Conservation (phyloP, 64 coral and sea anemone species). For the Trachythela sp. region DNA sequence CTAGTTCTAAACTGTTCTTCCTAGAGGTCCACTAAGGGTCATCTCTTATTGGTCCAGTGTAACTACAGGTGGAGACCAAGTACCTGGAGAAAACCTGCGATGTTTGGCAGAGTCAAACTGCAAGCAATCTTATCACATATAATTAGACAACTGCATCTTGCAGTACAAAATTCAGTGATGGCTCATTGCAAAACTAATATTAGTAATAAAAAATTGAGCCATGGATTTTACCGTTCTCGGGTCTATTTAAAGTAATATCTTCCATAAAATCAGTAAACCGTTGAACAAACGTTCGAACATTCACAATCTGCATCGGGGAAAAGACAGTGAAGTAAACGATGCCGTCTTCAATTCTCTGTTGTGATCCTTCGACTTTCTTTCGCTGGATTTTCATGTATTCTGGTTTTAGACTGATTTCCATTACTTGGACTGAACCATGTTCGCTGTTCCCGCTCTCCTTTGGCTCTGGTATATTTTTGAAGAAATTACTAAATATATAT, state of each 20-base stretch:
- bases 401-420: neutral
- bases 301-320: neutral
- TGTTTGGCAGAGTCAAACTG: no score
- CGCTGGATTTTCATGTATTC: conserved; percentile 5
- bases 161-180: no score
- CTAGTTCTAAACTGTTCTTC: no score
- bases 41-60: no score
- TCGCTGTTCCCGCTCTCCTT: neutral
- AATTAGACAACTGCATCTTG: no score
- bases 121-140: no score
- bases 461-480: neutral
- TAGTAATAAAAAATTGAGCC: no score
- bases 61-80: no score
- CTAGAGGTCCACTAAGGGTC: no score
- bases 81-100: no score
- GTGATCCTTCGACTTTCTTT: neutral
- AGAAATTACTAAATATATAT: neutral
- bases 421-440: neutral
- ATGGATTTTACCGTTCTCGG: neutral
- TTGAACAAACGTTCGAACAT: neutral
- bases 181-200: no score
- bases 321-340: neutral
- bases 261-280: neutral
- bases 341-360: conserved; percentile 9
- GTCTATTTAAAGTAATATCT: neutral